phyloP scores from a whole-genome alignment of 2,113 vertebrate species.

The Mirza zaza region DNA sequence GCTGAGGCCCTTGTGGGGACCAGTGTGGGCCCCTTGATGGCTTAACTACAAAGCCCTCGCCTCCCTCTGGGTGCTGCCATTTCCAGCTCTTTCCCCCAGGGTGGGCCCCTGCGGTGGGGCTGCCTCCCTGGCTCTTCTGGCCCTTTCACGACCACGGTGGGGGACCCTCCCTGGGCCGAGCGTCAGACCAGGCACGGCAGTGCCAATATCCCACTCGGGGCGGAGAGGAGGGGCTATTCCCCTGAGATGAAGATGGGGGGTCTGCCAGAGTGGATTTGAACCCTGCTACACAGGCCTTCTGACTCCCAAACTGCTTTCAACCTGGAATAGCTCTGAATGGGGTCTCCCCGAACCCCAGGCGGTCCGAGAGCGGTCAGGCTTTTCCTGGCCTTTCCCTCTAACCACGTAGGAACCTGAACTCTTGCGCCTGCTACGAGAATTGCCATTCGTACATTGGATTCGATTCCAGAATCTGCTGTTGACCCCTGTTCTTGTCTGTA shows the following conservation, averaged over 20 bases:
- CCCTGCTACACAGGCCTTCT: background rate
- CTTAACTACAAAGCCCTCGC: background rate
- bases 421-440: background rate
- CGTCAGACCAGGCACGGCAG: background rate
- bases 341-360: background rate
- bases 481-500: background rate
- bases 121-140: background rate
- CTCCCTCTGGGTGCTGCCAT: background rate
- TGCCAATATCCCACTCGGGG: background rate
- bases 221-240: background rate
- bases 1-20: background rate
- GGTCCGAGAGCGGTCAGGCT: background rate
- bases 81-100: background rate
- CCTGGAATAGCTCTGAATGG: background rate
- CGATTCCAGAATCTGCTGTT: background rate
- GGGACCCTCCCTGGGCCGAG: background rate
- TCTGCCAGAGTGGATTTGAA: background rate
- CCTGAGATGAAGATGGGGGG: rapidly evolving
- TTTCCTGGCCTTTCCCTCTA: background rate
- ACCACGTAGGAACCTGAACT: background rate
- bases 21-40: background rate
- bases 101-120: background rate
- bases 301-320: background rate
- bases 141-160: background rate
- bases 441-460: background rate